Evolutionary conservation across 2,888 invertebrate species (phyloP).

Genomic region (Lasius fuliginosus): DNA sequence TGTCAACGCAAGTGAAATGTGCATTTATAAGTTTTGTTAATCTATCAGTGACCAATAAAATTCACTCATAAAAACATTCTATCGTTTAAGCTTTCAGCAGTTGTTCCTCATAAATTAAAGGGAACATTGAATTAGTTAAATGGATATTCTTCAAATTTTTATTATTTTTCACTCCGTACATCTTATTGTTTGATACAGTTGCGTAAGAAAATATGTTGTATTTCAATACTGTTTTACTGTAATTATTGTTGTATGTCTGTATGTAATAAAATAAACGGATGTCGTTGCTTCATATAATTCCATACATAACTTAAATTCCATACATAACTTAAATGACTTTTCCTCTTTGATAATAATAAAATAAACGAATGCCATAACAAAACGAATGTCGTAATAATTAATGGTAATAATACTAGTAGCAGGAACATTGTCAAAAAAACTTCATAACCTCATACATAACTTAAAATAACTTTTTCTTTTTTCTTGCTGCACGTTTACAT

Average conservation of each 20-base stretch:
- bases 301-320: slow-evolving; percentile 2
- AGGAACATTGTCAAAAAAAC: not conserved
- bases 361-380: not conserved
- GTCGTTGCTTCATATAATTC: not conserved
- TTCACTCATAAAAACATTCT: not conserved
- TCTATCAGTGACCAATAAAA: not conserved
- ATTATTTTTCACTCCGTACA: not conserved
- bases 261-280: not conserved
- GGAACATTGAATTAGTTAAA: not conserved
- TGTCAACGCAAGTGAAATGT: not conserved
- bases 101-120: not conserved
- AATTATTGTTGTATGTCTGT: not conserved
- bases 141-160: not conserved
- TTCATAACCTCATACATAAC: not conserved
- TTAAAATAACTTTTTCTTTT: not conserved
- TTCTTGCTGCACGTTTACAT: not conserved
- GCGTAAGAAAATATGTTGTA: slow-evolving; percentile 1
- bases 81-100: not conserved
- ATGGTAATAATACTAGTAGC: not conserved
- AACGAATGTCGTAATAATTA: not conserved
- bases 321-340: not conserved
- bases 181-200: not conserved
- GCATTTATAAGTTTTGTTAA: not conserved
- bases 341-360: not conserved
- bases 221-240: not conserved